These are phyloP conservation scores for Sabatieria punctata DNA, from an alignment of 2,888 invertebrate genomes.

Conservation along the genomic window DNA sequence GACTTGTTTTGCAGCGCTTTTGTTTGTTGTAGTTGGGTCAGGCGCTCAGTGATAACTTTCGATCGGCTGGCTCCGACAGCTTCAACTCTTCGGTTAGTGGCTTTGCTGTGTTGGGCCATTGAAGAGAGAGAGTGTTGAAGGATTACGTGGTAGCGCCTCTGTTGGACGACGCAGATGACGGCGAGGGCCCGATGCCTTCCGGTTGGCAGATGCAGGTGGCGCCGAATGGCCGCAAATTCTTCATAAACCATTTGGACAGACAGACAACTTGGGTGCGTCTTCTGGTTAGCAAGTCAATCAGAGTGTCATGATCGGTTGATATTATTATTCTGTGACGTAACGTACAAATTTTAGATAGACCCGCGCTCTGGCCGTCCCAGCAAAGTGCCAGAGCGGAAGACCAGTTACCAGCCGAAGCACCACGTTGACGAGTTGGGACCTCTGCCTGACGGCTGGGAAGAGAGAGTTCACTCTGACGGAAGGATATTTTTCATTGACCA, in stretches of 20 bases:
- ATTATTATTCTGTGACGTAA: constrained; percentile 43
- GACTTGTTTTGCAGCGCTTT: not conserved
- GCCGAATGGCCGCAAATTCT: constrained; percentile 87
- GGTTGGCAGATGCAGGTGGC: constrained; percentile 83
- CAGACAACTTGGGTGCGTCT: constrained; percentile 78
- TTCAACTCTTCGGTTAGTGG: too few relatives aligned
- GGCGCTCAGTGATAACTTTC: too few relatives aligned
- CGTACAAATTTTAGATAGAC: constrained; percentile 39
- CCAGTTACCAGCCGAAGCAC: constrained; percentile 3
- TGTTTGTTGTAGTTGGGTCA: constrained; percentile 2
- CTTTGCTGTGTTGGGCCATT: too few relatives aligned
- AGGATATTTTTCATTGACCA: constrained; percentile 97
- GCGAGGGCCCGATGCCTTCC: constrained; percentile 30
- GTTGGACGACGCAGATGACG: constrained; percentile 11
- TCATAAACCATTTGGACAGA: constrained; percentile 83
- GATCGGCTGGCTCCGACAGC: too few relatives aligned
- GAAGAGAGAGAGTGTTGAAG: too few relatives aligned
- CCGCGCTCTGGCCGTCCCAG: constrained; percentile 70
- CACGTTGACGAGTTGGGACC: constrained; percentile 66
- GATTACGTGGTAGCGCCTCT: constrained; percentile 10
- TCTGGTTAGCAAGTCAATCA: not conserved
- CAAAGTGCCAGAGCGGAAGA: constrained; percentile 50
- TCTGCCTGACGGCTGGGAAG: constrained; percentile 95
- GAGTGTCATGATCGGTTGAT: too few relatives aligned
- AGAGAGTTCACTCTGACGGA: constrained; percentile 82